Base-by-base conservation (phyloP, 2,797 vertebrate genomes). In the Mormyrus hasselquistii region DNA sequence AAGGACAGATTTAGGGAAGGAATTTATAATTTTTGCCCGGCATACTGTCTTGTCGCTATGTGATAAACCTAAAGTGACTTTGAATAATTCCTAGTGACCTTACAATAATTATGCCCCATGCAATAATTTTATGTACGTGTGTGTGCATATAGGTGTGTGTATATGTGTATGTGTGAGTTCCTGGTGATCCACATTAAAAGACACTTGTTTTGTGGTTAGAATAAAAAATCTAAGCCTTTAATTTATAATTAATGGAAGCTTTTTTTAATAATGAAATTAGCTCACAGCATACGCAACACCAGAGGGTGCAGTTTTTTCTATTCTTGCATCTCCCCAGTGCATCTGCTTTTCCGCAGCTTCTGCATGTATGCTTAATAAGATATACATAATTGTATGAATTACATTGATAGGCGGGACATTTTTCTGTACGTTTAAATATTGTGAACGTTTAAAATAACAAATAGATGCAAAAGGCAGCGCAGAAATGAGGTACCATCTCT, bases 61-160 rank as follows among this genome's bases (percentile, higher is more conserved):
- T 97, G 96, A 98, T 98, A 98, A 99, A 98, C 98, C 97, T 59
- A 97, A 98, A 98, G 96, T 98, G 98, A 98, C 97, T 98, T 96
- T 97, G 97, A 97, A 97, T 98, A 98, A 97, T 98, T 98, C 97
- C 97, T 97, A 97, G 96, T 98, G 98, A 98, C 98, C 98, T 98
- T 97, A 97, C 94, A 97, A 97, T 98, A 97, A 98, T 98, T 97
- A 97, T 90, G 97, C 96, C 96, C 97, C 95, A 96, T 95, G 96
- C 96, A 97, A 96, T 96, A 97, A 97, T 98, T 97, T 97, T 97
- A 96, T 95, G 95, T 57, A 95, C 96, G 96, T 97, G 97, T 98
- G 96, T 97, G 97, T 95, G 95, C 94, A 95, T 96, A 97, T 96
- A 96, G 29, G 29, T 97, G 95, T 97, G 96, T 95, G 97, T 98